phyloP scores from a whole-genome alignment of 2,888 invertebrate genomes.

The Trilocha varians region DNA sequence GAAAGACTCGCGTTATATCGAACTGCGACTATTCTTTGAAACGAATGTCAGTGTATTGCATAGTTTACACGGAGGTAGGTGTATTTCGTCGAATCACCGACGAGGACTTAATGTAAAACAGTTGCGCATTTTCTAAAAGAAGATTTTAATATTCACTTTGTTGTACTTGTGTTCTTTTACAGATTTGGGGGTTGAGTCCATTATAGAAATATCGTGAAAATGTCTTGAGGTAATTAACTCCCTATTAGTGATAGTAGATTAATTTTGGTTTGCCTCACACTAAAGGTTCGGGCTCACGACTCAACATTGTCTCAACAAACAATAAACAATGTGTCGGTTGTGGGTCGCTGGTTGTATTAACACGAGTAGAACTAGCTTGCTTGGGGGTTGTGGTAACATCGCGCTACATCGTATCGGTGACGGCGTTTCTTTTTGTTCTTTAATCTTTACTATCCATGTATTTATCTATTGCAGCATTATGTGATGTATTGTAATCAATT shows the following conservation, averaged over 20 bases:
- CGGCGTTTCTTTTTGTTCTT: conserved; percentile 30
- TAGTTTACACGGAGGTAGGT: not conserved
- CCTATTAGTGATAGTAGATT: conserved; percentile 69
- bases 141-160: conserved; percentile 64
- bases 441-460: too few species aligned
- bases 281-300: conserved; percentile 33
- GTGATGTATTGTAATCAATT: too few species aligned
- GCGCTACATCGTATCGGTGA: conserved; percentile 44
- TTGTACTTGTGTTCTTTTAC: conserved; percentile 74
- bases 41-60: not conserved
- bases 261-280: conserved; percentile 52
- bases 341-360: conserved; percentile 38
- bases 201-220: conserved; percentile 71
- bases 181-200: conserved; percentile 72
- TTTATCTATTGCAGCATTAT: too few species aligned
- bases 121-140: conserved; percentile 53
- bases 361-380: conserved; percentile 58
- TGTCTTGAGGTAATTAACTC: conserved; percentile 73
- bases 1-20: not conserved
- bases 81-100: conserved; percentile 21
- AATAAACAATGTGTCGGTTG: conserved; percentile 16
- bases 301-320: conserved; percentile 16
- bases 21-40: not conserved
- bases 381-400: conserved; percentile 51
- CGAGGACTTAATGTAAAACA: conserved; percentile 70